phyloP scores from a whole-genome alignment of 2,113 vertebrate genomes.

The Eubucco bourcierii region DNA sequence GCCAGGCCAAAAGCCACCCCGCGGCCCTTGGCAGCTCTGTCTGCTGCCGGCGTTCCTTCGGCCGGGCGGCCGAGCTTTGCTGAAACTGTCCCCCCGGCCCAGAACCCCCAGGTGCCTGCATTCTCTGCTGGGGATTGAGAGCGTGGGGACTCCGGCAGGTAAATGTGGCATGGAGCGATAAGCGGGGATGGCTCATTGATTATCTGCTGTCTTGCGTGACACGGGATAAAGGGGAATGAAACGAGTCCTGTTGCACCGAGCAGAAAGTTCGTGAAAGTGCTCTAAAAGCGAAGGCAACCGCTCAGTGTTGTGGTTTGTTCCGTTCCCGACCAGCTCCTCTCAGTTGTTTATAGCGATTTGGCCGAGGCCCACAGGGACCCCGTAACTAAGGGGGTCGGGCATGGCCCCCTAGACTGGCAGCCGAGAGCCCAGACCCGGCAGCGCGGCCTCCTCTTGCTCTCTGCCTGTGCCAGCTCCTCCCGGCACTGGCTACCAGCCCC shows the following conservation, averaged over 20 bases:
- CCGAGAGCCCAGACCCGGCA: neutral
- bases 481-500: neutral
- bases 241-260: neutral
- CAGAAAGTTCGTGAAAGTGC: neutral
- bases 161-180: neutral
- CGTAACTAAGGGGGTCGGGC: neutral
- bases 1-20: neutral
- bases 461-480: neutral
- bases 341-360: neutral
- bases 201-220: neutral
- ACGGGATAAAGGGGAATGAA: neutral
- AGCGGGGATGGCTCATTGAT: neutral
- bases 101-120: neutral
- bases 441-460: no score
- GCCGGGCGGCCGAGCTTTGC: neutral
- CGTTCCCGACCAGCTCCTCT: neutral
- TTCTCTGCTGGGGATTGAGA: neutral
- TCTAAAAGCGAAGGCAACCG: neutral
- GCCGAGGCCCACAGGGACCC: neutral
- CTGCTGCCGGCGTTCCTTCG: neutral
- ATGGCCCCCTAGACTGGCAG: neutral
- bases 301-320: rapidly evolving
- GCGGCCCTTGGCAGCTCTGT: neutral
- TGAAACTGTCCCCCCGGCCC: no score
- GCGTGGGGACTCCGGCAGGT: neutral